Base-by-base conservation (phyloP, 37 sponge, comb jelly and placozoan species). In the Halichondria panicea region DNA sequence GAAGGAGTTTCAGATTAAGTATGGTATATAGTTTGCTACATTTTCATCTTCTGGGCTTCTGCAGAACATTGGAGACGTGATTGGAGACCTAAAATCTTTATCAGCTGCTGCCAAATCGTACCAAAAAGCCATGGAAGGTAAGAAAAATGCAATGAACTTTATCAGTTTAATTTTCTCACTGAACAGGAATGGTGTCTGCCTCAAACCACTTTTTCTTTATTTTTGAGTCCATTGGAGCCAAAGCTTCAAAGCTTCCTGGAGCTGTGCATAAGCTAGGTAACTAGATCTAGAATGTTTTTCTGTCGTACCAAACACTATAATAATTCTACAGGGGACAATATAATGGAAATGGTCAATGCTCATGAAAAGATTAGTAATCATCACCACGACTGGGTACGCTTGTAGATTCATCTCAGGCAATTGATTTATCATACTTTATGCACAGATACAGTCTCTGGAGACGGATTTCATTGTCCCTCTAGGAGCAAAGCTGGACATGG, bases 401-500 rank as follows among this genome's bases (percentile, higher is more conserved):
- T 33, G 32, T 33, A 31, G 43, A 2, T 18, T n/a, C 38, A 58
- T 1, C 21, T 58, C 19, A 36, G 12, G 25, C 43, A 1, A 70
- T 62, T 21, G 25, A 21, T 2, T 59, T 0, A 46, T 35, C 39
- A 7, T 12, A 43, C 64, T 18, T 30, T 48, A 42, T 43, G 13
- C 56, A 13, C 38, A 91, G 92, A 41, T 86, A 25, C 56, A 68
- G 8, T 92, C 92, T 2, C 46, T 87, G 53, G 45, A 79, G 27
- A 88, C 81, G 28, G 92, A 92, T 55, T 83, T 92, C 60, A 75
- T 92, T 41, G 42, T 83, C 38, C 92, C 92, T 12, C 57, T 92
- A 36, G 89, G 88, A 22, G 41, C 42, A 21, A 92, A 84, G 52
- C 68, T 83, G 56, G 45, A 72, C 8, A 68, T 43, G 28, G 92